Evolutionary conservation across 2,888 invertebrate genomes (phyloP).

Genomic region (Andrena flavipes): DNA sequence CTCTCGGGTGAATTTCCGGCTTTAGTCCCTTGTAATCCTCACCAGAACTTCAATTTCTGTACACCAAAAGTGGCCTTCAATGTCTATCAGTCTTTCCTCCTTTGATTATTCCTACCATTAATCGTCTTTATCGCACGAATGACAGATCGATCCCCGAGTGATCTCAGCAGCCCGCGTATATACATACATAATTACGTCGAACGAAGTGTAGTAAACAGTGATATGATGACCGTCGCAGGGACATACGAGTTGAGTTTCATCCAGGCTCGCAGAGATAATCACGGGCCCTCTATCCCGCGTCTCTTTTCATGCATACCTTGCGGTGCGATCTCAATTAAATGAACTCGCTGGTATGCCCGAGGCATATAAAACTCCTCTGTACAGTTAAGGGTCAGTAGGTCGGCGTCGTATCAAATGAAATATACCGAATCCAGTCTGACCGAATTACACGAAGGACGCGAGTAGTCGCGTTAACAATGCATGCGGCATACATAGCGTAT

Average conservation of each 20-base stretch:
- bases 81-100: too few relatives aligned
- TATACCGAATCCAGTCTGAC: conserved; percentile 61
- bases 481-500: conserved; percentile 53
- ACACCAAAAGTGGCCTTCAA: too few relatives aligned
- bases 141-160: too few relatives aligned
- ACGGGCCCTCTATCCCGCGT: not conserved
- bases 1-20: too few relatives aligned
- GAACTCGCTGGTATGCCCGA: conserved; percentile 41
- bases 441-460: conserved; percentile 65
- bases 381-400: conserved; percentile 72
- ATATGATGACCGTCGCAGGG: not conserved
- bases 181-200: too few relatives aligned
- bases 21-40: too few relatives aligned
- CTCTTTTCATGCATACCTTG: conserved; percentile 30
- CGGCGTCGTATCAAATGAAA: conserved; percentile 65
- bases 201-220: not conserved
- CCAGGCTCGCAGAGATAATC: conserved; percentile 34
- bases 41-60: too few relatives aligned
- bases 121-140: too few relatives aligned
- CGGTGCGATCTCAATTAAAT: conserved; percentile 55
- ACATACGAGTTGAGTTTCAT: conserved; percentile 22
- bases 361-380: conserved; percentile 54
- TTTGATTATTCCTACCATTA: too few relatives aligned
- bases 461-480: conserved; percentile 54
- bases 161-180: too few relatives aligned